Conservation (phyloP, 2,797 vertebrate genomes). For the Vultur gryphus region DNA sequence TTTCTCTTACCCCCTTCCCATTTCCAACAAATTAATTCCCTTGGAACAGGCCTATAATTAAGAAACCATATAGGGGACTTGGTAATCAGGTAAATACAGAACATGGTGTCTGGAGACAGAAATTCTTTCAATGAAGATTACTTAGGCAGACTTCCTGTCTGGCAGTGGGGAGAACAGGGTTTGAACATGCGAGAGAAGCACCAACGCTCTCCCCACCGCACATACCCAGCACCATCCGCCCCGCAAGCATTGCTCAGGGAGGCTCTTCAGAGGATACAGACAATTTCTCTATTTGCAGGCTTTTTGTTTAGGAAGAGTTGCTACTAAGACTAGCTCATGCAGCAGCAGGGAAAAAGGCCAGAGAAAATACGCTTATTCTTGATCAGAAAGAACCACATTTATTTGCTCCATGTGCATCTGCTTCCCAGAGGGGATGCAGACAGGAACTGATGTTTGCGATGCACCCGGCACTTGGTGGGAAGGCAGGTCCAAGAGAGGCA, state of each 20-base stretch:
- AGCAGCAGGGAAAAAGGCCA: background rate
- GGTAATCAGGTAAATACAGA: conserved; percentile 66
- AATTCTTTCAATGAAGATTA: conserved; percentile 63
- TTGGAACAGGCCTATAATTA: conserved; percentile 66
- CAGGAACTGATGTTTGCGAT: background rate
- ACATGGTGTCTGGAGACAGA: conserved; percentile 56
- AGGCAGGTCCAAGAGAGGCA: background rate
- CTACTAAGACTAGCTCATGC: background rate
- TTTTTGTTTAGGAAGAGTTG: background rate
- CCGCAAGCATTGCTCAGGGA: background rate
- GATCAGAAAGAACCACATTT: background rate
- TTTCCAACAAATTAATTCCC: conserved; percentile 42
- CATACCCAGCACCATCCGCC: background rate
- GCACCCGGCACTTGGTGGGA: background rate
- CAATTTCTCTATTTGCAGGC: background rate
- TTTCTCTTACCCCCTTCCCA: background rate
- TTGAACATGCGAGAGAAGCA: background rate
- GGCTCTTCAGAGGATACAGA: background rate
- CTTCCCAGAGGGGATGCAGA: background rate
- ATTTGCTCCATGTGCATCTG: background rate
- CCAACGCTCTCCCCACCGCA: accelerated
- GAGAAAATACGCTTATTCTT: background rate
- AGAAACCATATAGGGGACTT: conserved; percentile 54
- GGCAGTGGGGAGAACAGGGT: background rate
- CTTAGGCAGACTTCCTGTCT: conserved; percentile 35